A percentile compares a stretch with the other conserved stretches of the same genome.
Conservation (phyloP, 53 echinoderm and acorn worm species). For the Temnopleurus reevesii region DNA sequence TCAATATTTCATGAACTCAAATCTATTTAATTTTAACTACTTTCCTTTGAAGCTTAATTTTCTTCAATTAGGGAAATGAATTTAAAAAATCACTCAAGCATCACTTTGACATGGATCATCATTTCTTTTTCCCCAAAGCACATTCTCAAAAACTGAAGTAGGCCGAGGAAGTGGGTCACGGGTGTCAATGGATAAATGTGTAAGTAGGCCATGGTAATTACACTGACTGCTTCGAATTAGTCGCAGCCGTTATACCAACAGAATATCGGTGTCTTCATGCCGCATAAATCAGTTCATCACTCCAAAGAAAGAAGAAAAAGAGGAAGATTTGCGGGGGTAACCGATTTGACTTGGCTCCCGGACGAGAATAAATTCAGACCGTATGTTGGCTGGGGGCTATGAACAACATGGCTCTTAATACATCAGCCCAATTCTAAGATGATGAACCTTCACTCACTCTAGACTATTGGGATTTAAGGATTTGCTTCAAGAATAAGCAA, state of each 20-base stretch:
- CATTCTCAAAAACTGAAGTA: neutral
- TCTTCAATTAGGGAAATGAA: neutral
- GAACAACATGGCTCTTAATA: conserved; percentile 30
- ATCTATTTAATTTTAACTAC: neutral
- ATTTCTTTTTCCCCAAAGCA: neutral
- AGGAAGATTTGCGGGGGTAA: neutral
- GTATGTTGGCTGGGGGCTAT: conserved; percentile 23
- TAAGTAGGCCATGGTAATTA: conserved; percentile 31
- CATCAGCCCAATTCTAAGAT: conserved; percentile 28
- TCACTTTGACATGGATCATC: neutral
- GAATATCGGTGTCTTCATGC: neutral
- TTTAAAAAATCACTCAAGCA: neutral
- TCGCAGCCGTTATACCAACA: conserved; percentile 10
- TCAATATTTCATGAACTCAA: neutral
- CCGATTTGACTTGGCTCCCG: neutral
- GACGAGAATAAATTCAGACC: conserved; percentile 13
- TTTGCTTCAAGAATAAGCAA: neutral
- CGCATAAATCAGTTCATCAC: conserved; percentile 28
- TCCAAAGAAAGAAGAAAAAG: no score
- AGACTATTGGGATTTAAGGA: neutral
- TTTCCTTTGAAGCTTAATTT: neutral
- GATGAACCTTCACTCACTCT: conserved; percentile 1
- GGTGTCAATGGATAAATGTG: neutral
- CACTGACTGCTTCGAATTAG: conserved; percentile 32
- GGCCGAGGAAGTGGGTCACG: neutral